Evolutionary conservation across 2,888 invertebrate genomes (phyloP).

Genomic region (Deilephila elpenor): DNA sequence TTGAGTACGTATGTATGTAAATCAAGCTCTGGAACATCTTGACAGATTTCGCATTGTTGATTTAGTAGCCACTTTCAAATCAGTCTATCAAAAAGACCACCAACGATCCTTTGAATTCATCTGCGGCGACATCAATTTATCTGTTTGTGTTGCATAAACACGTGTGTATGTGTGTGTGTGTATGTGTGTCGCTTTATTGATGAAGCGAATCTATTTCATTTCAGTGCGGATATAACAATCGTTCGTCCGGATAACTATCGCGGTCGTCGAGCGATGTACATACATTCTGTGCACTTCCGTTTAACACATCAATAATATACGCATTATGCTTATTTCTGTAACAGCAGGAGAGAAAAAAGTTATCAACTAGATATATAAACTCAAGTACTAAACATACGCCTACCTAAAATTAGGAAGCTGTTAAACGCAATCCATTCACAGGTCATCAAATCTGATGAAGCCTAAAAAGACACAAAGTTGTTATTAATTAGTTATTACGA

Average conservation of each 20-base stretch:
- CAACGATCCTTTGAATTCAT: too few species aligned
- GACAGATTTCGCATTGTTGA: conserved; percentile 1
- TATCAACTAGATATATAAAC: not conserved
- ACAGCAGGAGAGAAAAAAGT: not conserved
- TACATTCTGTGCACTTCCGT: not conserved
- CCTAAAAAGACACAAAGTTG: too few species aligned
- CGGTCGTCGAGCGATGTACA: conserved; percentile 1
- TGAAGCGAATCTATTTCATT: conserved; percentile 12
- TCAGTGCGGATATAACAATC: conserved; percentile 19
- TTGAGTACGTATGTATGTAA: too few species aligned
- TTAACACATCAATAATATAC: not conserved
- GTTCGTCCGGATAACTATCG: conserved; percentile 19
- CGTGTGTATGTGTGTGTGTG: not conserved
- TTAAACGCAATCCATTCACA: too few species aligned
- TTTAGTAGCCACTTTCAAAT: not conserved
- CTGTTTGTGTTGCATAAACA: not conserved
- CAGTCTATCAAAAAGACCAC: too few species aligned
- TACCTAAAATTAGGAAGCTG: too few species aligned
- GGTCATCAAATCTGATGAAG: too few species aligned
- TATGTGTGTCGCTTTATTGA: not conserved
- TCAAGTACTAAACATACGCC: too few species aligned
- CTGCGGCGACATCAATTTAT: not conserved
- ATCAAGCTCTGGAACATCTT: too few species aligned
- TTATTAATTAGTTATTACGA: too few species aligned
- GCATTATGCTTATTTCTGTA: not conserved